Percentiles rank a stretch among this genome's conserved stretches.
These are phyloP conservation scores for Mus musculus DNA, from an alignment of 2,113 vertebrate genomes.

Conservation along the genomic window DNA sequence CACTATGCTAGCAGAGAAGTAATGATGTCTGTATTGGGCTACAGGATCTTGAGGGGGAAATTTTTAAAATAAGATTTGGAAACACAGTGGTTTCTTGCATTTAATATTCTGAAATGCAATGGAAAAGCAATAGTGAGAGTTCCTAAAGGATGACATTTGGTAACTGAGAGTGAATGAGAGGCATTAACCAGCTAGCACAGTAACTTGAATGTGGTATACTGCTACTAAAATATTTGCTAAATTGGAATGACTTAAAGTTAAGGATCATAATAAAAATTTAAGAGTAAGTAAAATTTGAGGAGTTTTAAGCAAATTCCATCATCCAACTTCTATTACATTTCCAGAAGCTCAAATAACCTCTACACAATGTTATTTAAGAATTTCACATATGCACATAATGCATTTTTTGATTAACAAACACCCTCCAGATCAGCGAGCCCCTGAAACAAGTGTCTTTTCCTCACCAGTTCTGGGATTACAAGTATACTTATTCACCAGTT, in stretches of 20 bases:
- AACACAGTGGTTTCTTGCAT: conserved; percentile 80
- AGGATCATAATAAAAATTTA: neutral
- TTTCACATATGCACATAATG: neutral
- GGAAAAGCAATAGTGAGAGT: conserved; percentile 75
- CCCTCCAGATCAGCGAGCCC: neutral
- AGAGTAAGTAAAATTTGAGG: conserved; percentile 15
- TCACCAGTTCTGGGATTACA: neutral
- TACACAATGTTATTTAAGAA: neutral
- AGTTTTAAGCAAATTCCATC: neutral
- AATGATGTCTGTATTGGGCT: conserved; percentile 86
- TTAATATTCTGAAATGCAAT: conserved; percentile 73
- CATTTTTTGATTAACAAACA: neutral
- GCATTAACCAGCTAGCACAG: neutral
- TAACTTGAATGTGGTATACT: neutral
- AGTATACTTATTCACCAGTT: neutral
- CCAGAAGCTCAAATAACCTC: neutral
- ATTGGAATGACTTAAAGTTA: neutral
- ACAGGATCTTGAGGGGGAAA: conserved; percentile 71
- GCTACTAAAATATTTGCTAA: conserved; percentile 37
- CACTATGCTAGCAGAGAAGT: conserved; percentile 80
- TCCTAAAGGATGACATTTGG: conserved; percentile 64
- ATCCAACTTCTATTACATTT: conserved; percentile 7
- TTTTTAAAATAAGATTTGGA: conserved; percentile 66
- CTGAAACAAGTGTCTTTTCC: neutral
- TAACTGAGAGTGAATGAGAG: neutral